phyloP scores from a whole-genome alignment of 2,113 vertebrate genomes.

The Triplophysa dalaica region DNA sequence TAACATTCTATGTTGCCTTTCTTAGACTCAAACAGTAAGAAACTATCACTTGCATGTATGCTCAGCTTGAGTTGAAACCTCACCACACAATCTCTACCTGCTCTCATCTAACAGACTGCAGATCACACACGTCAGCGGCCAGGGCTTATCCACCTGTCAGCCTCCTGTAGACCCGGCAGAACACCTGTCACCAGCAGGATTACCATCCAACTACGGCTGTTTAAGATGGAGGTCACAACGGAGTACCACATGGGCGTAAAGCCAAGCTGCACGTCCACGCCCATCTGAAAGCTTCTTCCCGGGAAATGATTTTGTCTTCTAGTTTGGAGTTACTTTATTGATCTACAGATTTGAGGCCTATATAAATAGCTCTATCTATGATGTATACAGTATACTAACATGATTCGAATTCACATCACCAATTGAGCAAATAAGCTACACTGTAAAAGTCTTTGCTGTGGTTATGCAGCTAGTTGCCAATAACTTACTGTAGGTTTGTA shows the following conservation, averaged over 20 bases:
- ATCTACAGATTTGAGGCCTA: constrained; percentile 14
- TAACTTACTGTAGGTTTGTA: too few relatives aligned
- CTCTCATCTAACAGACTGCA: constrained; percentile 7
- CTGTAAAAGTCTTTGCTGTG: too few relatives aligned
- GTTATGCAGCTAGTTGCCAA: too few relatives aligned
- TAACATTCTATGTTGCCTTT: not conserved
- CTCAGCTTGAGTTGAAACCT: not conserved
- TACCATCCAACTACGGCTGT: constrained; percentile 34
- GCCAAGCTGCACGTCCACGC: constrained; percentile 20
- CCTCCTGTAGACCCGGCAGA: constrained; percentile 6
- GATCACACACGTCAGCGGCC: constrained; percentile 8
- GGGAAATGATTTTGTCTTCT: constrained; percentile 26
- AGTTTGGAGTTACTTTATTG: constrained; percentile 22
- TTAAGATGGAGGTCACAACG: constrained; percentile 42
- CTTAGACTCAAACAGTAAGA: not conserved
- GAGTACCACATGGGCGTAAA: not conserved
- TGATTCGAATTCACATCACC: too few relatives aligned
- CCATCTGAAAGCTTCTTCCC: not conserved
- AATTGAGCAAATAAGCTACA: too few relatives aligned
- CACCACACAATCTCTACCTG: not conserved
- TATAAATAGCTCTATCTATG: too few relatives aligned
- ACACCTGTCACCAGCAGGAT: constrained; percentile 34
- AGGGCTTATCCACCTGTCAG: constrained; percentile 1
- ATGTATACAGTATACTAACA: too few relatives aligned
- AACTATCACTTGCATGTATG: not conserved